Evolutionary conservation across 1,140 invertebrate genomes (phyloP), one percentile per base, ranked within the genome.

Genomic region (Trichonephila clavata): DNA sequence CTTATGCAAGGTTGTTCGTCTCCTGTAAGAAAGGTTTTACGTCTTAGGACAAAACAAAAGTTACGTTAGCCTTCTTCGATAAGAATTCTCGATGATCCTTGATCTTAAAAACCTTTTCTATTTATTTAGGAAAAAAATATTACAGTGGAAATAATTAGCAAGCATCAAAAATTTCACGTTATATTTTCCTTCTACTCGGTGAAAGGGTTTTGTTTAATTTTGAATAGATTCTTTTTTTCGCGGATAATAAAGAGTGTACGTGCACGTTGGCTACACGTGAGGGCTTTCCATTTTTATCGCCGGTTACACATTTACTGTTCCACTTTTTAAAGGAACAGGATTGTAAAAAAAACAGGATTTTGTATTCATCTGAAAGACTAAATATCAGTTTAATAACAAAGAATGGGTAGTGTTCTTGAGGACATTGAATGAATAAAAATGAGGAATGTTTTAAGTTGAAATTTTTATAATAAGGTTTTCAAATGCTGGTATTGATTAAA

Each of bases 101-200:
- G 71, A 77, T 77, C 71, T 27, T 77, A 18, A 18, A 77, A 77
- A 77, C 24, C 71, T 20, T 77, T 77, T 39, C 27, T 21, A 77
- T 77, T 77, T 32, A 77, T 32, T 18, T 71, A 71, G 68, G 24
- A 27, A 32, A 71, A 77, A 77, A 77, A 39, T 77, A 77, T 77
- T 16, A 16, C 16, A 7, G 71, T 39, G 20, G 18, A 77, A 77
- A 77, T 77, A 32, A 77, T 77, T 77, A 77, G 18, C 16, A 77
- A 18, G 27, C 27, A 18, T 21, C 50, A 21, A 14, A 14, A 77
- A 32, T 77, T 77, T 77, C 65, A 32, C 14, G 32, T 21, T 77
- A 39, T 39, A 7, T 77, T 77, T 77, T 77, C 71, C 71, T 77
- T 39, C 71, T 77, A 24, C 16, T 32, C 16, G 32, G 27, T 77